Conservation (phyloP, 92 coral and sea anemone species). For the Bergia puertoricense region DNA sequence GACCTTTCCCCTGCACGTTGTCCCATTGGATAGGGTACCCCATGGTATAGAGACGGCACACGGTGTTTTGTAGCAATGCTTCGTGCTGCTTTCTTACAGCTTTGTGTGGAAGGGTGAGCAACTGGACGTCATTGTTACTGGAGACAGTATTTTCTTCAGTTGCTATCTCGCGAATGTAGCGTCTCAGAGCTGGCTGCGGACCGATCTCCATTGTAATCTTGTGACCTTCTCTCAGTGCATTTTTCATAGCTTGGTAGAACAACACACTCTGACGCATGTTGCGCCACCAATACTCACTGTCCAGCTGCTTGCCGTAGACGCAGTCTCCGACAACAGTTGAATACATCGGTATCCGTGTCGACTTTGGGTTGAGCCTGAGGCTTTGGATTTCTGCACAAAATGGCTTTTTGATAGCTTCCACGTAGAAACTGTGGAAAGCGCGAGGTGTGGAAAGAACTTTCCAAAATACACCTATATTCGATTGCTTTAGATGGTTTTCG, state of each 20-base stretch:
- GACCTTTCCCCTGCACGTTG: slow-evolving; percentile 53
- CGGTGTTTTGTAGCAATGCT: slow-evolving; percentile 74
- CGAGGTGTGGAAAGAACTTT: slow-evolving; percentile 70
- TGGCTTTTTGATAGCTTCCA: slow-evolving; percentile 65
- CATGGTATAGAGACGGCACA: slow-evolving; percentile 60
- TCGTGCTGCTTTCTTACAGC: slow-evolving; percentile 62
- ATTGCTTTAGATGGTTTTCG: slow-evolving; percentile 52
- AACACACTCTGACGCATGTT: slow-evolving; percentile 77
- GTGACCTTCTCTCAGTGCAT: slow-evolving; percentile 70
- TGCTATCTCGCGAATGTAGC: slow-evolving; percentile 66
- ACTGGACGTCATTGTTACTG: slow-evolving; percentile 11
- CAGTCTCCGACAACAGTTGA: slow-evolving; percentile 81
- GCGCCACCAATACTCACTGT: slow-evolving; percentile 79
- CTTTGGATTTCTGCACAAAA: slow-evolving; percentile 47
- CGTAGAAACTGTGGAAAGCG: slow-evolving; percentile 86
- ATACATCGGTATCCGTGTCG: slow-evolving; percentile 75
- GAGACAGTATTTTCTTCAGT: slow-evolving; percentile 33
- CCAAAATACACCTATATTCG: slow-evolving; percentile 63
- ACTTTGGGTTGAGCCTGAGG: slow-evolving; percentile 49
- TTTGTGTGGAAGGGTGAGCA: slow-evolving; percentile 74
- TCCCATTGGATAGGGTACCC: slow-evolving; percentile 79
- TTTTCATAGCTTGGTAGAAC: slow-evolving; percentile 65
- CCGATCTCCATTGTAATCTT: slow-evolving; percentile 70
- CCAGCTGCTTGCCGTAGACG: slow-evolving; percentile 55
- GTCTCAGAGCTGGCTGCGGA: slow-evolving; percentile 70